phyloP scores from a whole-genome alignment of 1,140 invertebrate genomes.

The Meloidogyne floridensis region DNA sequence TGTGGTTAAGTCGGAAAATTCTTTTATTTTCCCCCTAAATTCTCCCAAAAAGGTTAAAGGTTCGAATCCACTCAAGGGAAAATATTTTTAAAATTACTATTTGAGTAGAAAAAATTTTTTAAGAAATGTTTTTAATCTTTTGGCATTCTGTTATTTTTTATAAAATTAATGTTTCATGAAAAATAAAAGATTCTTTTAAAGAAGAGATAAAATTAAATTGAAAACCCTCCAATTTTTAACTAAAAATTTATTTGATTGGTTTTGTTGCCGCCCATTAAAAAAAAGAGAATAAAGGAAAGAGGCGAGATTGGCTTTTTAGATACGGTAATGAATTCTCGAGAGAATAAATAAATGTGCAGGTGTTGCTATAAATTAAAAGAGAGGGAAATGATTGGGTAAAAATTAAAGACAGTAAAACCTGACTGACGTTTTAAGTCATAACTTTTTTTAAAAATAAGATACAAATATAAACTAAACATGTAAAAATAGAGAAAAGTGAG shows the following conservation, averaged over 20 bases:
- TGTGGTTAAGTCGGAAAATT: too few relatives aligned
- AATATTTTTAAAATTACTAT: background rate
- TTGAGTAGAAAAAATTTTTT: background rate
- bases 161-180: too few relatives aligned
- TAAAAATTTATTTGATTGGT: background rate
- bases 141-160: background rate
- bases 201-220: background rate
- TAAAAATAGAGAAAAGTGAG: background rate
- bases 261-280: constrained; percentile 3
- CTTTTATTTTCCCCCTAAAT: too few relatives aligned
- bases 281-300: background rate
- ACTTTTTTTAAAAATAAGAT: background rate
- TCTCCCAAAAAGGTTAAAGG: background rate
- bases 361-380: constrained; percentile 5
- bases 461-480: background rate
- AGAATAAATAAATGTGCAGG: background rate
- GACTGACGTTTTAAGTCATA: background rate
- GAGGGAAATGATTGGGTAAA: background rate
- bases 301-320: background rate
- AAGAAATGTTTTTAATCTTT: background rate
- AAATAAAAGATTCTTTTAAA: background rate
- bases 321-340: background rate
- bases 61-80: background rate
- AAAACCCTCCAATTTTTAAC: too few relatives aligned
- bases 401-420: background rate